Conservation (phyloP, 1,140 invertebrate species). For the fruit fly (Drosophila melanogaster) region Release_6_plus_ISO1_MT NC_004354.4:5062001-5062500, state of each 20-base stretch:
- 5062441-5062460: constrained; percentile 4
- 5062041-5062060: constrained; percentile 52
- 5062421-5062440: constrained; percentile 61
- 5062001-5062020: constrained; percentile 58
- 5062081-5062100: constrained; percentile 7
- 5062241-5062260: constrained; percentile 20
- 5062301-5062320: constrained; percentile 20
- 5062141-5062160: not conserved
- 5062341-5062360: constrained; percentile 80
- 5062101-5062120: not conserved
- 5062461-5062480: constrained; percentile 61
- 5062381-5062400: constrained; percentile 53
- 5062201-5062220: not conserved
- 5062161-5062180: not conserved
- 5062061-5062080: constrained; percentile 48
- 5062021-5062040: constrained; percentile 23
- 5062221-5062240: constrained; percentile 2
- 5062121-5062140: not conserved
- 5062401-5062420: constrained; percentile 76
- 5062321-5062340: constrained; percentile 28
- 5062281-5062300: constrained; percentile 8
- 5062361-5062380: constrained; percentile 51
- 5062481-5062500: constrained; percentile 76
- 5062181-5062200: too few relatives aligned
- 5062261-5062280: constrained; percentile 16